Base-by-base conservation (phyloP, 2,797 vertebrate genomes). In the Gymnodraco acuticeps region DNA sequence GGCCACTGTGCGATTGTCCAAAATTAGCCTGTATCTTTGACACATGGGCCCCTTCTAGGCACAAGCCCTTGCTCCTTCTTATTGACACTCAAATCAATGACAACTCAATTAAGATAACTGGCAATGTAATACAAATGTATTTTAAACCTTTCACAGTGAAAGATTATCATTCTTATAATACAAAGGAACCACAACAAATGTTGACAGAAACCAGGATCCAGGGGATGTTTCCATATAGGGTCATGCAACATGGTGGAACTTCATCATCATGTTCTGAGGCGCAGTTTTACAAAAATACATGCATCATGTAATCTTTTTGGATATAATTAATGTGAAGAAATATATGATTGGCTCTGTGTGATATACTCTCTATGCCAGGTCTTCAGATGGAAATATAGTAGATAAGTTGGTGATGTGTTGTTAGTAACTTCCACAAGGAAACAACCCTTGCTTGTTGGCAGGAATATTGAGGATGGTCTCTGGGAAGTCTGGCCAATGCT, bases 1-100 rank as follows among this genome's bases (percentile, higher is more conserved):
- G 93, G 93, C 94, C 94, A 93, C 93, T 92, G 91, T 92, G 93
- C 91, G 92, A 95, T 94, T 95, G 95, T 96, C 95, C 92, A 87
- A 89, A 89, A 89, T 90, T 85, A 88, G 79, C 83, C 84, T 80
- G 75, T 78, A 82, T 75, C 79, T 84, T 85, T 83, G 73, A 88
- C 77, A 86, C 78, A 82, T 79, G 43, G 70, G 80, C 65, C 77
- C 73, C 71, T 42, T 81, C 62, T 58, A 80, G 78, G 75, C 52
- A 47, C 78, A 82, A 89, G 89, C 82, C 87, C 83, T 88, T 85
- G 72, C 85, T 89, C 83, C 80, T 82, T 87, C 76, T 78, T 76
- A 52, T 80, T 78, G 55, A 87, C 82, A 83, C 81, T 88, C 64
- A 84, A 74, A 82, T 88, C 62, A 52, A 75, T 84, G 61, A 87